Base-by-base conservation (phyloP, 2,888 invertebrate species). In the Orthosia incerta region DNA sequence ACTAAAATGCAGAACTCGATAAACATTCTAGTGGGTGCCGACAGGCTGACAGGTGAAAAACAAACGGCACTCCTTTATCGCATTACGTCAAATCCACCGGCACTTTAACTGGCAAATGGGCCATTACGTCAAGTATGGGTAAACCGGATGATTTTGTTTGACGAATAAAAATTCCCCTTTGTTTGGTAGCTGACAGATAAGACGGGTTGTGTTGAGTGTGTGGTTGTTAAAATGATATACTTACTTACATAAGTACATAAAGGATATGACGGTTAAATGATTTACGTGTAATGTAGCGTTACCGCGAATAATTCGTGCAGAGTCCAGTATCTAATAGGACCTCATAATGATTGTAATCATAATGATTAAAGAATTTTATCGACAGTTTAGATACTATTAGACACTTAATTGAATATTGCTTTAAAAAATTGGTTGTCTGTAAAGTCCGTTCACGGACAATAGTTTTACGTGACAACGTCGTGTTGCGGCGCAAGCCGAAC, bases 51-150 rank as follows among this genome's bases (percentile, higher is more conserved):
- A 86, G 84, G 86, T 87, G 86, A 85, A 81, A 84, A 84, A 87
- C 82, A 82, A 85, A 87, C 79, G 74, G 79, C 71, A 77, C 86
- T 89, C 85, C 70, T 84, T 87, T 90, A 90, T 90, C 89, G 83
- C 86, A 85, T 82, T 82, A 88, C 87, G 93, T 93, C 93, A 92
- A 88, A 87, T 76, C 79, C 93, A 93, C 87, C 76, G 85, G 82
- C 81, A 88, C 90, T 91, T 88, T 82, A 82, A 84, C 85, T 81
- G 86, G 87, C 84, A 88, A 92, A 92, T 91, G 91, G 91, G 81
- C 91, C 78, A 90, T 91, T 91, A 85, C 71, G 82, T 83, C 84
- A 83, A 85, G 85, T 88, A 86, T 80, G 82, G 83, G 79, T 85
- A 85, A 84, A 72, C 71, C 70, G 74, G 73, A 80, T 86, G 85